These are phyloP conservation scores for Meteorus colon DNA, from an alignment of 2,888 invertebrate genomes.

Conservation along the genomic window DNA sequence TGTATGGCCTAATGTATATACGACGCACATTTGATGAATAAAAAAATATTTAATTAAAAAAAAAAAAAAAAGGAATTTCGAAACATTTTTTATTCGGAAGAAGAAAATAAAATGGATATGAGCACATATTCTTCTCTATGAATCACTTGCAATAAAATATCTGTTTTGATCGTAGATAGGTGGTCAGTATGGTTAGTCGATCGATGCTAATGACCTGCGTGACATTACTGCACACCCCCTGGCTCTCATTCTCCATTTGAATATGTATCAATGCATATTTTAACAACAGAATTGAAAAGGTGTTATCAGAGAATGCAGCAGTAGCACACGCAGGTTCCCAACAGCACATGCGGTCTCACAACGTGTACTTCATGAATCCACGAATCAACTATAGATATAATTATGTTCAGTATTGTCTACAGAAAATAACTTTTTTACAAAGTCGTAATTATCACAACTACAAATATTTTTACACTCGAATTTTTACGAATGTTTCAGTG, in stretches of 20 bases:
- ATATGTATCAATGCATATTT: slow-evolving; percentile 66
- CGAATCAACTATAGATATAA: too few relatives aligned
- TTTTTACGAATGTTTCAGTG: too few relatives aligned
- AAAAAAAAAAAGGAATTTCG: slow-evolving; percentile 44
- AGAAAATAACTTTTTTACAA: too few relatives aligned
- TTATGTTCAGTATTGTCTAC: too few relatives aligned
- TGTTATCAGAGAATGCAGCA: slow-evolving; percentile 18
- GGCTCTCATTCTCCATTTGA: slow-evolving; percentile 56
- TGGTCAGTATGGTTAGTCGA: slow-evolving; percentile 62
- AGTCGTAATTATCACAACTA: too few relatives aligned
- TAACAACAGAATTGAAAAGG: slow-evolving; percentile 40
- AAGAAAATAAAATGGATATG: slow-evolving; percentile 45
- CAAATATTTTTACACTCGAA: too few relatives aligned
- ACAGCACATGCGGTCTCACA: too few relatives aligned
- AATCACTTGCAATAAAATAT: neutral
- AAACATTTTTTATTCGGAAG: slow-evolving; percentile 44
- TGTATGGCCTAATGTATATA: slow-evolving; percentile 70
- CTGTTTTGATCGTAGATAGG: slow-evolving; percentile 52
- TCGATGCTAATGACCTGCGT: slow-evolving; percentile 65
- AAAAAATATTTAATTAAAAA: slow-evolving; percentile 65
- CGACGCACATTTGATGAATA: slow-evolving; percentile 68
- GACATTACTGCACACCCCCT: neutral
- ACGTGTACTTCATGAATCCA: too few relatives aligned
- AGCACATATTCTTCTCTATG: slow-evolving; percentile 51
- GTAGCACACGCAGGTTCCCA: too few relatives aligned